These are phyloP conservation scores for Tubiluchus corallicola DNA, from an alignment of 2,888 invertebrate genomes.

Conservation along the genomic window DNA sequence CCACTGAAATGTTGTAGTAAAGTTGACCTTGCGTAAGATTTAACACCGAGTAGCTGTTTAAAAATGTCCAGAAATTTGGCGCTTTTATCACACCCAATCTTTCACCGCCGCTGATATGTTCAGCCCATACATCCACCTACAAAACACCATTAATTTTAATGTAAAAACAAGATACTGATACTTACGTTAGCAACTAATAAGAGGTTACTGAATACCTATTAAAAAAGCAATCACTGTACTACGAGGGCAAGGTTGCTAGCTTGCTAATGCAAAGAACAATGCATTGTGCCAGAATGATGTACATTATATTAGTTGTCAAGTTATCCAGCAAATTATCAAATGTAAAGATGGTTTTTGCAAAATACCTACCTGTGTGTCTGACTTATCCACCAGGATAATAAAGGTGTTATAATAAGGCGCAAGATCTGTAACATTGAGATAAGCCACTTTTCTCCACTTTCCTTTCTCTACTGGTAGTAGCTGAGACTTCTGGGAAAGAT, in stretches of 20 bases:
- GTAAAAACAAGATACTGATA: too few species aligned
- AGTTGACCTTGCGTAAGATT: background rate
- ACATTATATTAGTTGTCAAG: too few species aligned
- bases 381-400: background rate
- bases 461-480: background rate
- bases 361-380: background rate
- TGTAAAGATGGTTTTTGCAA: too few species aligned
- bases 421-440: background rate
- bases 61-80: background rate
- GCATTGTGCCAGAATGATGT: too few species aligned
- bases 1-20: background rate
- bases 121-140: conserved; percentile 1
- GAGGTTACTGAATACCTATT: too few species aligned
- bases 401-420: background rate
- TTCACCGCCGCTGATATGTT: background rate
- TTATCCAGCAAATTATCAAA: too few species aligned
- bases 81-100: background rate
- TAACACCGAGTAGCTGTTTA: background rate
- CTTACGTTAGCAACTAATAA: too few species aligned
- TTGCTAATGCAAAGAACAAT: too few species aligned
- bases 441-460: background rate
- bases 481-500: background rate
- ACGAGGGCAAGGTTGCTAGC: too few species aligned
- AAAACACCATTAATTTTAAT: too few species aligned
- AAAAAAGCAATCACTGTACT: too few species aligned